Evolutionary conservation across 2,797 vertebrate species (phyloP).

Genomic region (Gila robusta): DNA sequence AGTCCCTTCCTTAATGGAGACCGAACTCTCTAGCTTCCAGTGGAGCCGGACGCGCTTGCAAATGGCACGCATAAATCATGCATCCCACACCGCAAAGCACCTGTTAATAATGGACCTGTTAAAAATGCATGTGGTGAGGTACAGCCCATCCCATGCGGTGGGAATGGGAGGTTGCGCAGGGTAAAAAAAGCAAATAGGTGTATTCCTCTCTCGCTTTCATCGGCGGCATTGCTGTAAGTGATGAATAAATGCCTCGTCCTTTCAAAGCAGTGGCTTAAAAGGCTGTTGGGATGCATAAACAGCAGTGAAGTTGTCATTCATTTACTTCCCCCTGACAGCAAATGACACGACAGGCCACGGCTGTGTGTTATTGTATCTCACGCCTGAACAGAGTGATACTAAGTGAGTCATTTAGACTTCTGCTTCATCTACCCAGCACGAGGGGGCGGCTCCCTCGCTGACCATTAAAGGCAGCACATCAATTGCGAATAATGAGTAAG

Average conservation of each 20-base stretch:
- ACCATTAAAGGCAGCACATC: conserved; percentile 56
- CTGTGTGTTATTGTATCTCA: conserved; percentile 42
- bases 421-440: conserved; percentile 36
- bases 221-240: conserved; percentile 54
- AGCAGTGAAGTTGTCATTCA: conserved; percentile 64
- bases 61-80: conserved; percentile 66
- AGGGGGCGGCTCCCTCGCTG: conserved; percentile 43
- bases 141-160: conserved; percentile 47
- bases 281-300: conserved; percentile 63
- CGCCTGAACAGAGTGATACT: conserved; percentile 41
- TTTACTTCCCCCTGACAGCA: conserved; percentile 65
- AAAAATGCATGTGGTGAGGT: conserved; percentile 64
- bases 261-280: conserved; percentile 69
- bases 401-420: conserved; percentile 57
- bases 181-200: conserved; percentile 57
- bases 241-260: conserved; percentile 69
- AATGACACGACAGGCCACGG: conserved; percentile 60
- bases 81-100: conserved; percentile 61
- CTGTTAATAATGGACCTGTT: conserved; percentile 57
- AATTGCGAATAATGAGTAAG: conserved; percentile 53
- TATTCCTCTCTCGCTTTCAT: conserved; percentile 51
- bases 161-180: conserved; percentile 42
- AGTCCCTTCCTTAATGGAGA: conserved; percentile 62
- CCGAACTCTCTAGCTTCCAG: conserved; percentile 54
- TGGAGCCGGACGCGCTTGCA: conserved; percentile 52